Evolutionary conservation across 2,113 vertebrate species (phyloP).

Genomic region (Pagrus major): DNA sequence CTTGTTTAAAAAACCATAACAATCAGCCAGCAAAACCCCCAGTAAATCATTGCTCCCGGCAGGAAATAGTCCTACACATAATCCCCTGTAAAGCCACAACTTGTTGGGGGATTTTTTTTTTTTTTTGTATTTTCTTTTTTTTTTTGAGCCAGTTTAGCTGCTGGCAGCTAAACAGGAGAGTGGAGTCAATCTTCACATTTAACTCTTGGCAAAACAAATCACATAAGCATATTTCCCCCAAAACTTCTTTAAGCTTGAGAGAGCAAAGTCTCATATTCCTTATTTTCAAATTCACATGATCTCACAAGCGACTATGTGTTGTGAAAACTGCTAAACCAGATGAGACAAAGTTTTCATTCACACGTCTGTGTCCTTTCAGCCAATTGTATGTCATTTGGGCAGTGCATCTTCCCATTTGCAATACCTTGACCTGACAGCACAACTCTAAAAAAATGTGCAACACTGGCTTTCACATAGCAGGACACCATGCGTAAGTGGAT

Average conservation of each 20-base stretch:
- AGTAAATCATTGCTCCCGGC: not conserved
- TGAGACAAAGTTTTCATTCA: not conserved
- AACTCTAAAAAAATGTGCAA: slow-evolving; percentile 38
- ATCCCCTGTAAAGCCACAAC: not conserved
- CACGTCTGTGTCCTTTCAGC: no score
- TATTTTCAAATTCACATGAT: not conserved
- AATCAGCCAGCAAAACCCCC: not conserved
- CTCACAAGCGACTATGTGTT: not conserved
- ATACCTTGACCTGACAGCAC: slow-evolving; percentile 12
- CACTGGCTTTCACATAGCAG: slow-evolving; percentile 25
- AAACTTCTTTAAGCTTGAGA: not conserved
- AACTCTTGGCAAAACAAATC: not conserved
- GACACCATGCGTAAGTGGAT: slow-evolving; percentile 47
- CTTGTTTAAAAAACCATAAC: no score
- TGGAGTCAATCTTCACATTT: not conserved
- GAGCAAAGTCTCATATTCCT: not conserved
- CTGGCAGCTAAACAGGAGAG: no score
- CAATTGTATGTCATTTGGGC: not conserved
- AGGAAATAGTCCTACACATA: slow-evolving; percentile 1
- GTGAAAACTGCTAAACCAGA: not conserved
- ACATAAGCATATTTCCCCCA: not conserved
- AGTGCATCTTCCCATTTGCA: slow-evolving; percentile 14
- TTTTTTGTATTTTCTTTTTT: no score
- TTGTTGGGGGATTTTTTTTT: not conserved
- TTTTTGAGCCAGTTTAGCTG: not conserved